These are phyloP conservation scores for Lasiommata megera DNA, from an alignment of 2,888 invertebrate species.

Conservation along the genomic window DNA sequence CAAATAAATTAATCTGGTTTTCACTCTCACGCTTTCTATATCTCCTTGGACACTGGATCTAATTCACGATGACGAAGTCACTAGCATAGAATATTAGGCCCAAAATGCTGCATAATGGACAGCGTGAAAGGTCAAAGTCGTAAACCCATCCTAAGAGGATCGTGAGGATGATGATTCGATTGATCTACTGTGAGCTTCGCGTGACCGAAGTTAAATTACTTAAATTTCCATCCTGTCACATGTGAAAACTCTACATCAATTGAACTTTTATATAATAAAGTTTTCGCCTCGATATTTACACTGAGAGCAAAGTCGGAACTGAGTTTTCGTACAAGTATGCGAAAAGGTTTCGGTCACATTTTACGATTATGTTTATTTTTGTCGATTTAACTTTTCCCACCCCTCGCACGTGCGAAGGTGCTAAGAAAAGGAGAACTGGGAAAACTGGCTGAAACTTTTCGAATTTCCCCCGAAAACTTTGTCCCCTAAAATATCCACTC, in stretches of 20 bases:
- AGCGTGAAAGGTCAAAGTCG: no score
- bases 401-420: constrained; percentile 40
- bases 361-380: constrained; percentile 35
- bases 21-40: no score
- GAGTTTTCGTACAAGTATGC: constrained; percentile 8
- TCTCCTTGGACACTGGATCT: no score
- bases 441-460: constrained; percentile 41
- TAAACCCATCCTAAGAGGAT: no score
- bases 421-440: constrained; percentile 26
- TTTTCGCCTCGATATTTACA: constrained; percentile 22
- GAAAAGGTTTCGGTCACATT: constrained; percentile 21
- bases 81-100: no score
- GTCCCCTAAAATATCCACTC: constrained; percentile 35
- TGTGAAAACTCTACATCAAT: background rate
- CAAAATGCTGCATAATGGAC: no score
- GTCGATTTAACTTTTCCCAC: constrained; percentile 28
- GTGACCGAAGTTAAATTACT: no score
- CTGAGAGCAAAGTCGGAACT: constrained; percentile 10
- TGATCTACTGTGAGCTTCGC: no score
- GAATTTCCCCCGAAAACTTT: constrained; percentile 36
- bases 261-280: background rate
- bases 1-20: no score
- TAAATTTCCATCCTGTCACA: background rate
- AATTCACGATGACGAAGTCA: no score
- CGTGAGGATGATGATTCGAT: no score